Base-by-base conservation (phyloP, 2,113 vertebrate species). In the Urocolius indicus region DNA sequence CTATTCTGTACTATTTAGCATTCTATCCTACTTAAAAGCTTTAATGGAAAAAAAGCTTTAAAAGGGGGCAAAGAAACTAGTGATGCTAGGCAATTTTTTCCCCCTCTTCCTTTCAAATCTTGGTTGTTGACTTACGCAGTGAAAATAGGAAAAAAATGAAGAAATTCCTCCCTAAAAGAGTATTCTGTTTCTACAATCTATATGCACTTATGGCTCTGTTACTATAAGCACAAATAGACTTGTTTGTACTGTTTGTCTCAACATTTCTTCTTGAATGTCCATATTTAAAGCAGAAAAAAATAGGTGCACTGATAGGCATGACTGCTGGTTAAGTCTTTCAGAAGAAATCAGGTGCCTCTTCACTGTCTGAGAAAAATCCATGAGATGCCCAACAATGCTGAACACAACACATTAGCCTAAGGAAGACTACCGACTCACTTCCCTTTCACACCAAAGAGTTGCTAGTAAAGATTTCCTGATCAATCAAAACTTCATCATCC, bases 81-180 rank as follows among this genome's bases (percentile, higher is more conserved):
- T 38, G 15, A 75, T 0, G 0, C 30, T 32, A 4, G 9, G 24
- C 32, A 54, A 8, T 5, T 23, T 54, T 46, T 13, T 27, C 4
- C 14, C 23, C 13, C 14, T 69, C 23, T n/a, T 43, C 15, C 59
- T 87, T 71, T 73, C 34, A n/a, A 11, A 24, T 52, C 41, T 48
- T 76, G 14, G 30, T 49, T 76, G 62, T 48, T 81, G 41, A 48
- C 3, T 27, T 48, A 48, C 11, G 17, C 24, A 68, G 54, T 24
- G 11, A 68, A 87, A 65, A 67, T 5, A 72, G 16, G 32, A 91
- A 15, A 83, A 83, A 65, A 88, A 0, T 61, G 9, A 32, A 82
- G 48, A 85, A 63, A 54, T 62, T 32, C 11, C 8, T 2, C 8
- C 29, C n/a, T 14, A 18, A 75, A 93, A 24, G 38, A 72, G 58